phyloP scores from a whole-genome alignment of 2,113 vertebrate species.

The Anser brachyrhynchus region DNA sequence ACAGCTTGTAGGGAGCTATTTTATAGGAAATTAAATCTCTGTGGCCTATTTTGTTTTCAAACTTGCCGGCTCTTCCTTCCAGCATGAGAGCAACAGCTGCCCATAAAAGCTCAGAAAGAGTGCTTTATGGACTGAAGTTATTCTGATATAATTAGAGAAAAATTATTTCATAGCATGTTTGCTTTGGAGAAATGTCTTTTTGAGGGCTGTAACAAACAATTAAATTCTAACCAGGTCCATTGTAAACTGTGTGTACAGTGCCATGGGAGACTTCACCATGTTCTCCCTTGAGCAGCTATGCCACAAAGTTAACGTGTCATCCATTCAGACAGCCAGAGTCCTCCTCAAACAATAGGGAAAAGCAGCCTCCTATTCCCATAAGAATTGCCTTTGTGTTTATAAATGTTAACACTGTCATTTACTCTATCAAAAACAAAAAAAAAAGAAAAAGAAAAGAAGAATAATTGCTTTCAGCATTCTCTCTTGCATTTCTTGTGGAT shows the following conservation, averaged over 20 bases:
- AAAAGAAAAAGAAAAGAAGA: neutral
- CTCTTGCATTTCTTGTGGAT: neutral
- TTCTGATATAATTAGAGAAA: neutral
- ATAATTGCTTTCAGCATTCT: accelerated
- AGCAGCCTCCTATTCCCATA: neutral
- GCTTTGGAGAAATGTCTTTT: neutral
- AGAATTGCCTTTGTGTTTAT: neutral
- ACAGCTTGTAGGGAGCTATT: conserved; percentile 10
- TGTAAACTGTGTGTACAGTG: neutral
- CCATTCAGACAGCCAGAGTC: neutral
- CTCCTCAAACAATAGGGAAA: neutral
- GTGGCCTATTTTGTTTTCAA: neutral
- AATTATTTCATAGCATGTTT: neutral
- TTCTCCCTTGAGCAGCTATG: neutral
- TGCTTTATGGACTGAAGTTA: neutral
- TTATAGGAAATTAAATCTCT: conserved; percentile 27
- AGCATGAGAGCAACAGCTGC: neutral
- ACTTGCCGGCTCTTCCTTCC: neutral
- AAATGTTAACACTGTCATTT: neutral
- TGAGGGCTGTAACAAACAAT: neutral
- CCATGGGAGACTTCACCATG: neutral
- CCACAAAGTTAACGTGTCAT: conserved; percentile 1
- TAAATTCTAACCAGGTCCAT: neutral
- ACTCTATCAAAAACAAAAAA: neutral
- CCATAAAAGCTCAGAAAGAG: neutral